These are phyloP conservation scores for Cebus imitator DNA, from an alignment of 2,113 vertebrate species.

Conservation along the genomic window DNA sequence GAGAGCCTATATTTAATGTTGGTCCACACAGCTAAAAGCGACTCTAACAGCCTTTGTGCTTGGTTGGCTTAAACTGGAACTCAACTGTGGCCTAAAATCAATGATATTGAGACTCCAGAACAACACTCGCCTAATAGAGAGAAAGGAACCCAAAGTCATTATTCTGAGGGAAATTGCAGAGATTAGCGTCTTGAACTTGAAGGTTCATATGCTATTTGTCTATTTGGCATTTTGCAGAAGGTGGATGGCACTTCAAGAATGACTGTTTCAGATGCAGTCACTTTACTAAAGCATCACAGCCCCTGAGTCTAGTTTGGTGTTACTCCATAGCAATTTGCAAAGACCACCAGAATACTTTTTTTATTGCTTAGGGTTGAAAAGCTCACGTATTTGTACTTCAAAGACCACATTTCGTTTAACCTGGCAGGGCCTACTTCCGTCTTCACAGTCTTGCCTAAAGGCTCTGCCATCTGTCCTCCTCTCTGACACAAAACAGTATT, in stretches of 20 bases:
- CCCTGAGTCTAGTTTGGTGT: not conserved
- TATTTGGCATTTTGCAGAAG: not conserved
- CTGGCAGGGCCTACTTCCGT: not conserved
- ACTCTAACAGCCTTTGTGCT: not conserved
- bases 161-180: not conserved
- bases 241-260: not conserved
- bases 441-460: not conserved
- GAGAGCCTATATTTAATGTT: not conserved
- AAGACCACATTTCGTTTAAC: not conserved
- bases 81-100: not conserved
- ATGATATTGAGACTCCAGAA: not conserved
- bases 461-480: not conserved
- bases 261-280: not conserved
- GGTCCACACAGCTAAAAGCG: not conserved
- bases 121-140: not conserved
- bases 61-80: not conserved
- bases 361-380: not conserved
- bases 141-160: not conserved
- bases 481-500: not conserved
- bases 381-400: not conserved
- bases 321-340: not conserved
- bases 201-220: not conserved
- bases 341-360: not conserved
- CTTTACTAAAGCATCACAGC: not conserved
- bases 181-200: not conserved